These are phyloP conservation scores for Drosophila helvetica DNA, from an alignment of 2,888 invertebrate genomes.

Conservation along the genomic window DNA sequence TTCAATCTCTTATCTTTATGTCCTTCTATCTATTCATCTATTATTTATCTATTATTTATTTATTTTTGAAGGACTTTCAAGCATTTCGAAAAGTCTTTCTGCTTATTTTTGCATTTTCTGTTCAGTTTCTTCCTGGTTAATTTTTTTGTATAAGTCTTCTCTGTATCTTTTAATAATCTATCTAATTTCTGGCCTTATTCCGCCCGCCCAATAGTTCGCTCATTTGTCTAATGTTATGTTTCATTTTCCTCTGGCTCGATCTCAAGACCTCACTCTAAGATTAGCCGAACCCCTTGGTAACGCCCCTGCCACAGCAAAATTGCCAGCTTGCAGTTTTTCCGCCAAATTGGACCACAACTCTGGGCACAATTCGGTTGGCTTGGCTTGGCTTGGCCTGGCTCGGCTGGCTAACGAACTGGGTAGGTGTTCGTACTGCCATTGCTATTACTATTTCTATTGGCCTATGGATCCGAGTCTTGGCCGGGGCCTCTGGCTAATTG, in stretches of 20 bases:
- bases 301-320: slow-evolving; percentile 38
- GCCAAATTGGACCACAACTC: slow-evolving; percentile 32
- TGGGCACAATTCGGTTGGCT: slow-evolving; percentile 5
- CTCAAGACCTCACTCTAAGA: slow-evolving; percentile 26
- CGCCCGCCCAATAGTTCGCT: slow-evolving; percentile 13
- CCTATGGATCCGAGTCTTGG: slow-evolving; percentile 20
- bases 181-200: background rate
- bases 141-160: too few relatives aligned
- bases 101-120: too few relatives aligned
- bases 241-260: slow-evolving; percentile 25
- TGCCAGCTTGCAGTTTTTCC: slow-evolving; percentile 30
- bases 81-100: background rate
- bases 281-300: slow-evolving; percentile 31
- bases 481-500: slow-evolving; percentile 52
- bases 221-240: slow-evolving; percentile 36
- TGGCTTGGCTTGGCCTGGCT: slow-evolving; percentile 3
- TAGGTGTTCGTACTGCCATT: slow-evolving; percentile 1
- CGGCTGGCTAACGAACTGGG: slow-evolving; percentile 25
- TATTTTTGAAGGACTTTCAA: too few relatives aligned
- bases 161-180: too few relatives aligned
- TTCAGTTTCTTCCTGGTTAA: background rate
- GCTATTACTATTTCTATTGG: background rate
- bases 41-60: background rate
- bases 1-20: too few relatives aligned
- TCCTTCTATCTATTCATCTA: background rate